A percentile compares a stretch with the other conserved stretches of the same genome.
phyloP scores from a whole-genome alignment of 2,113 vertebrate genomes.

The Pseudolaguvia tuberculata region DNA sequence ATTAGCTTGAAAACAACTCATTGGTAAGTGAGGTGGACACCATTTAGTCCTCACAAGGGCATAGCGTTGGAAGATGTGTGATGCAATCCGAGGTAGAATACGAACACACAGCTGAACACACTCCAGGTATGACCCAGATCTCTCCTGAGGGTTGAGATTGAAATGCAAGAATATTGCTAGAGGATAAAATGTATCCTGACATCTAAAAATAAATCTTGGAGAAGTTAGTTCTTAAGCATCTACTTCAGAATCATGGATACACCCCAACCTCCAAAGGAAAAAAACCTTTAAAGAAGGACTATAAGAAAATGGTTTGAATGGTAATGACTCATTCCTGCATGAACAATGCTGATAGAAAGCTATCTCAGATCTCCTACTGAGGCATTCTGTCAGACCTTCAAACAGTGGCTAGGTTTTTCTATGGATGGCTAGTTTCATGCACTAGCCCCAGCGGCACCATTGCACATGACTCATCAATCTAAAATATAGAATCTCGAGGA shows the following conservation, averaged over 20 bases:
- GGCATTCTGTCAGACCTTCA: conserved; percentile 15
- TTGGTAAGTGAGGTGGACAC: neutral
- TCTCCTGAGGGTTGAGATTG: conserved; percentile 43
- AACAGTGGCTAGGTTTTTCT: conserved; percentile 2
- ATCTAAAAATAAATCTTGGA: neutral
- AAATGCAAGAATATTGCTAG: conserved; percentile 31
- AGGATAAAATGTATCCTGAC: neutral
- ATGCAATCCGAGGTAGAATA: conserved; percentile 39
- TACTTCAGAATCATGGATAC: too few relatives aligned
- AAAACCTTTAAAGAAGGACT: neutral
- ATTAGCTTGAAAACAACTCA: conserved; percentile 12
- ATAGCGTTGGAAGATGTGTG: neutral
- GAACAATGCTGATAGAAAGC: neutral
- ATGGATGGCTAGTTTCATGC: conserved; percentile 10
- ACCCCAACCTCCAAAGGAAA: neutral
- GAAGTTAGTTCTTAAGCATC: neutral
- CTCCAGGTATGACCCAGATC: conserved; percentile 56
- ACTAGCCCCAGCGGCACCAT: neutral
- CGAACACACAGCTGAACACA: conserved; percentile 49
- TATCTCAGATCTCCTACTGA: conserved; percentile 2
- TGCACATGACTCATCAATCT: conserved; percentile 17
- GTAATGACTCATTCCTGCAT: conserved; percentile 16
- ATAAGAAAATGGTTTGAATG: neutral
- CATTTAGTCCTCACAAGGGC: conserved; percentile 12
- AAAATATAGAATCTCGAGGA: neutral